Percentiles rank a stretch among this genome's conserved stretches.
Evolutionary conservation across 1,140 invertebrate genomes (phyloP).

Genomic region (Proctacanthus coquilletti): DNA sequence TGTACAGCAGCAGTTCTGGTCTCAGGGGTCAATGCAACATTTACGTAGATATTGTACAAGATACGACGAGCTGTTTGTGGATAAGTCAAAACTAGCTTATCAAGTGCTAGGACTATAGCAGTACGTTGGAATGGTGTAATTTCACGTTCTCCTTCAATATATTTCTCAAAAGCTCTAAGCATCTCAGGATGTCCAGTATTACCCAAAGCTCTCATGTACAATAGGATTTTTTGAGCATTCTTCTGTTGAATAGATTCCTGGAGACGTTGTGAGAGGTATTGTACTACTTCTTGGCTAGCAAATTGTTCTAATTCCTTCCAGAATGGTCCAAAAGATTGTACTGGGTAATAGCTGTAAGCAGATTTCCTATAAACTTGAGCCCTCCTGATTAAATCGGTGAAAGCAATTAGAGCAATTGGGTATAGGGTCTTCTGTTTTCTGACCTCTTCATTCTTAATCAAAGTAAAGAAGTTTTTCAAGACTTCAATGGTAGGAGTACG

Average conservation of each 20-base stretch:
- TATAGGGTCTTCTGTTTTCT: constrained; percentile 38
- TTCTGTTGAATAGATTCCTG: constrained; percentile 33
- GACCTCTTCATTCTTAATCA: constrained; percentile 33
- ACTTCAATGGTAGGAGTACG: constrained; percentile 39
- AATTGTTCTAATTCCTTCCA: constrained; percentile 31
- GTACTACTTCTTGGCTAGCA: constrained; percentile 38
- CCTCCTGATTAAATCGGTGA: constrained; percentile 39
- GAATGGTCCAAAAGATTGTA: constrained; percentile 41
- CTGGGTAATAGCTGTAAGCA: constrained; percentile 41
- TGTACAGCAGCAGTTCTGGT: constrained; percentile 45
- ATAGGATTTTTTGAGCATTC: constrained; percentile 38
- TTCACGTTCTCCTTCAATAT: constrained; percentile 41
- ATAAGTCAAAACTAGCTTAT: constrained; percentile 30
- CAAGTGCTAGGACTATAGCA: constrained; percentile 40
- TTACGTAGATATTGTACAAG: constrained; percentile 48
- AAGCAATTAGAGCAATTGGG: constrained; percentile 36
- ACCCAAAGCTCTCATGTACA: constrained; percentile 45
- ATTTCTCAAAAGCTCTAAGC: constrained; percentile 42
- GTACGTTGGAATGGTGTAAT: constrained; percentile 39
- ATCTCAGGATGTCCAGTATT: constrained; percentile 42
- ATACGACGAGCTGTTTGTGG: constrained; percentile 37
- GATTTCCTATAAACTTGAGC: constrained; percentile 38
- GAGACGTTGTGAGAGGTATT: constrained; percentile 36
- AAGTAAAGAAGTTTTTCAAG: constrained; percentile 30
- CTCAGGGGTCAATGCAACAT: constrained; percentile 43